These are phyloP conservation scores for Sarcophaga subvicina DNA, from an alignment of 2,888 invertebrate species.

Conservation along the genomic window DNA sequence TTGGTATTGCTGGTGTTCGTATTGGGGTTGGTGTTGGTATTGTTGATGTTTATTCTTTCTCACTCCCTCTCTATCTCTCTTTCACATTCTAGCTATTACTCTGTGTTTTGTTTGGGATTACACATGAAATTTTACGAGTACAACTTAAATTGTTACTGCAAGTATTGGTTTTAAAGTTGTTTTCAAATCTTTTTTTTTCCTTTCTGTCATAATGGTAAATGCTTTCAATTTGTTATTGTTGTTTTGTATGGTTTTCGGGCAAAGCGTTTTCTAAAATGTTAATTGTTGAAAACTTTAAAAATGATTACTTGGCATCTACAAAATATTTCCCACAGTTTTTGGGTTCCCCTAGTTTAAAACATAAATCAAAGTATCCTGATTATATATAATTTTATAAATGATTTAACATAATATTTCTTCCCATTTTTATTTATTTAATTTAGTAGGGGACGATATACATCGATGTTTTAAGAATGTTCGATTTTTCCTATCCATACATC, in stretches of 20 bases:
- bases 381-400: too few species aligned
- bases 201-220: not conserved
- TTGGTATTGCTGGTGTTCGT: not conserved
- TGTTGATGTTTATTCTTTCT: not conserved
- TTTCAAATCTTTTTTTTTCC: too few species aligned
- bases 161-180: slow-evolving; percentile 61
- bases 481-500: too few species aligned
- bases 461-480: too few species aligned
- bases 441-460: too few species aligned
- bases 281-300: slow-evolving; percentile 4
- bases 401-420: too few species aligned
- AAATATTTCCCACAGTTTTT: not conserved
- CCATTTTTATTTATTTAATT: too few species aligned
- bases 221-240: not conserved
- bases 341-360: too few species aligned
- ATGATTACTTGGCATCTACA: not conserved
- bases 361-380: too few species aligned
- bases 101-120: slow-evolving; percentile 36
- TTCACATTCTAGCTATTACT: not conserved
- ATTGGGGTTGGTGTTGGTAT: not conserved
- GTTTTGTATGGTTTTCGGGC: not conserved
- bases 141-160: slow-evolving; percentile 55
- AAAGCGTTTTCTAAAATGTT: not conserved
- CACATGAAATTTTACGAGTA: slow-evolving; percentile 20
- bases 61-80: not conserved